Base-by-base conservation (phyloP, 2,888 invertebrate genomes). In the Sylvicola cinctus region DNA sequence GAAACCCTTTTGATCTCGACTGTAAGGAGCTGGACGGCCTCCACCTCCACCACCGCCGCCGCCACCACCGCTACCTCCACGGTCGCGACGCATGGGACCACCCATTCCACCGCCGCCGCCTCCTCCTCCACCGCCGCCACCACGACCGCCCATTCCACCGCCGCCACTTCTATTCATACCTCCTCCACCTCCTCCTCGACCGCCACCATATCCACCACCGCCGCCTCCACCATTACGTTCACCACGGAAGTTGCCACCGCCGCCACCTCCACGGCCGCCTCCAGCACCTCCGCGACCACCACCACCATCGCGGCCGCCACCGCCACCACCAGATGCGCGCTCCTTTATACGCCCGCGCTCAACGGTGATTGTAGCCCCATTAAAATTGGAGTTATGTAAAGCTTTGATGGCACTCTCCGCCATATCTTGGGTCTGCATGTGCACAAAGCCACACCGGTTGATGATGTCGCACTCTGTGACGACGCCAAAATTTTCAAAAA, bases 401-500 rank as follows among this genome's bases (percentile, higher is more conserved):
- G 73, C 78, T 41, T 74, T 68, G 44, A 85, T 83, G 1, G 88
- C 87, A 36, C 72, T 71, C 31, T 72, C 66, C 3, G 88, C 88
- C 55, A 85, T 74, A 34, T 81, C 77, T 46, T 73, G 70, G 14
- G 76, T 74, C 49, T 80, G 76, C 74, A 85, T 75, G 58, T 90
- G 88, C 33, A 93, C 81, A 61, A 93, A 93, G 8, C 88, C 91
- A 56, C 87, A 93, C 39, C 87, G 74, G 55, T 88, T 88, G 63
- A 91, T 79, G 38, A 93, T 83, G 53, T 91, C 91, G 57, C 90
- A 90, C 58, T 93, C 91, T 13, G 80, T 80, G 5, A 93, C 90
- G 36, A 68, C 68, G 31, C 90, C 90, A 56, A 77, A 87, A 34
- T 78, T 74, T 44, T 80, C 74, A 60, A 93, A 91, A 33, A 90